phyloP scores from a whole-genome alignment of 1,140 invertebrate species.

The Drosophila pseudoananassae region DNA sequence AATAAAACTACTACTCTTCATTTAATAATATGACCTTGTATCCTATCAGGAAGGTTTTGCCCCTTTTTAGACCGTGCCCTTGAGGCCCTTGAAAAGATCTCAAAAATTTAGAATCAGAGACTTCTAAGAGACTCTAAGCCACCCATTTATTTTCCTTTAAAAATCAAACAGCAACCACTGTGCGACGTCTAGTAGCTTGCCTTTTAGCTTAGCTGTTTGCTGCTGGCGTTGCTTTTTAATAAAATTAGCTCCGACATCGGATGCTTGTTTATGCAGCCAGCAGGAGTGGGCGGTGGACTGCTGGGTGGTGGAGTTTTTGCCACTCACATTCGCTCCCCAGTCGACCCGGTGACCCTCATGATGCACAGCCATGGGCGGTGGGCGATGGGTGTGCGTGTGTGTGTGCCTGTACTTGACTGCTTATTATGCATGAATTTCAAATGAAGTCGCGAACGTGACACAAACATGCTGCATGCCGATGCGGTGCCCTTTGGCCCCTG shows the following conservation, averaged over 20 bases:
- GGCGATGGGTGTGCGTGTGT: no score
- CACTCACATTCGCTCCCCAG: conserved; percentile 13
- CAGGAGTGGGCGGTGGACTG: conserved; percentile 15
- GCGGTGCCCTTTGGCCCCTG: conserved; percentile 39
- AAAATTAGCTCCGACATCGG: conserved; percentile 78
- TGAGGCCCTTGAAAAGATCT: not conserved
- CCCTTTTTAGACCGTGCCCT: no score
- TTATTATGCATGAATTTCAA: conserved; percentile 82
- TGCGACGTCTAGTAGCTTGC: conserved; percentile 29
- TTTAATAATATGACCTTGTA: no score
- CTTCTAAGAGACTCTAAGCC: not conserved
- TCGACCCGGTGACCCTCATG: conserved; percentile 50
- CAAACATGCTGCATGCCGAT: conserved; percentile 70
- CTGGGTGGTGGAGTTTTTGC: conserved; percentile 8
- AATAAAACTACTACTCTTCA: no score
- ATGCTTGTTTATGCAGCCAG: conserved; percentile 76
- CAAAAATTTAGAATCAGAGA: no score
- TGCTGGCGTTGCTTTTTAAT: conserved; percentile 73
- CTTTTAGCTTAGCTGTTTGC: conserved; percentile 53
- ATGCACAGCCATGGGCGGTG: conserved; percentile 50
- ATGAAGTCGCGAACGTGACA: conserved; percentile 82
- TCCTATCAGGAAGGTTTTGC: no score
- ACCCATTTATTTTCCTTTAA: not conserved
- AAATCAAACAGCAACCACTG: conserved; percentile 18
- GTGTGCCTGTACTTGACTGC: conserved; percentile 69